Evolutionary conservation across 2,888 invertebrate species (phyloP).

Genomic region (Parnassius mnemosyne): DNA sequence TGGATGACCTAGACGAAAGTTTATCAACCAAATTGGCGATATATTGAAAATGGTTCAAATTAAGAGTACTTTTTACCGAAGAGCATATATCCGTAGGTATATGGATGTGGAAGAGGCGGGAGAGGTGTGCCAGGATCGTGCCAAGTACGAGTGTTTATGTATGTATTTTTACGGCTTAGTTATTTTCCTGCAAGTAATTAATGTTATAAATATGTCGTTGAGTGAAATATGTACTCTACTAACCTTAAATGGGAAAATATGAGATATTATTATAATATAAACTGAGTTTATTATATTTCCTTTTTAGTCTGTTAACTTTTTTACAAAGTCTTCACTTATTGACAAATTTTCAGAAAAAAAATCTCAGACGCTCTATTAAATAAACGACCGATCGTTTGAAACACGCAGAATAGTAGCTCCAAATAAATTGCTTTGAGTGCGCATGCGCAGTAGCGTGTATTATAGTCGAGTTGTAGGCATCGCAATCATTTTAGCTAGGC

Average conservation of each 20-base stretch:
- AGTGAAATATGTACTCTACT: background rate
- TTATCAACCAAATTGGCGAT: no score
- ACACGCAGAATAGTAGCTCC: conserved; percentile 39
- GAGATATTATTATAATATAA: conserved; percentile 20
- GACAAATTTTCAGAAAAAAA: conserved; percentile 31
- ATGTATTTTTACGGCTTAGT: background rate
- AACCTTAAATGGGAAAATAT: conserved; percentile 19
- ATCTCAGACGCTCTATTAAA: conserved; percentile 31
- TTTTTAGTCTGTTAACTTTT: conserved; percentile 24
- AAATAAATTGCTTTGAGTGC: conserved; percentile 40
- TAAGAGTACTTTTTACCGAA: no score
- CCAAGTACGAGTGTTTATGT: no score
- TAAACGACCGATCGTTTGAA: conserved; percentile 32
- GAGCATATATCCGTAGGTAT: no score
- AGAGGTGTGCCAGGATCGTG: no score
- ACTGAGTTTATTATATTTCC: conserved; percentile 21
- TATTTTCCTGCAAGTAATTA: conserved; percentile 9
- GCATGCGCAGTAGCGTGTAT: conserved; percentile 49
- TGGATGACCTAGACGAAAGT: no score
- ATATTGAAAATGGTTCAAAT: no score
- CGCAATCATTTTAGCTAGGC: conserved; percentile 59
- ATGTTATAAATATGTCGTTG: conserved; percentile 3
- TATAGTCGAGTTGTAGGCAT: conserved; percentile 53
- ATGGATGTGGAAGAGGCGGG: no score
- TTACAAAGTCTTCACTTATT: conserved; percentile 25